phyloP scores from a whole-genome alignment of 1,140 invertebrate genomes.

The Campodea augens region DNA sequence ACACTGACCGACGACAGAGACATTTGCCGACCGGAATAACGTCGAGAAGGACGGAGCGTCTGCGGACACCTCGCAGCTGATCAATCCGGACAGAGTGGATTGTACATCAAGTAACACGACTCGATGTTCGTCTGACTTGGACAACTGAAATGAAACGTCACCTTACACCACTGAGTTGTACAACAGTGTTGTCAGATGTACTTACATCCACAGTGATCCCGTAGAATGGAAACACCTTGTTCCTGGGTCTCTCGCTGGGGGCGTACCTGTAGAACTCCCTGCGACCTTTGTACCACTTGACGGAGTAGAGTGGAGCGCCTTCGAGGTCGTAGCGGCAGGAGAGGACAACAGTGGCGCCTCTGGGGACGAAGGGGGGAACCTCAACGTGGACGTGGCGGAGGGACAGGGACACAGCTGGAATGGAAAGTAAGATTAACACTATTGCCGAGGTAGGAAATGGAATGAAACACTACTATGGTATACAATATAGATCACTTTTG shows the following conservation, averaged over 20 bases:
- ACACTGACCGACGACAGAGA: slow-evolving; percentile 20
- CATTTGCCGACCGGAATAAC: slow-evolving; percentile 13
- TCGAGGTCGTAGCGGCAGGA: slow-evolving; percentile 60
- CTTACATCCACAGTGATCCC: slow-evolving; percentile 38
- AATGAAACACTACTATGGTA: too few relatives aligned
- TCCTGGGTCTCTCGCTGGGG: slow-evolving; percentile 30
- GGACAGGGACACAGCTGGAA: too few relatives aligned
- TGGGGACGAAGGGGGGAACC: slow-evolving; percentile 43
- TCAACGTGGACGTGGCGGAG: too few relatives aligned
- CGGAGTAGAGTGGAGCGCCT: slow-evolving; percentile 52
- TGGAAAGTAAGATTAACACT: too few relatives aligned
- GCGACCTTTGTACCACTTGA: slow-evolving; percentile 65
- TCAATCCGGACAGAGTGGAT: slow-evolving; percentile 19
- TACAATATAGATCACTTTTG: too few relatives aligned
- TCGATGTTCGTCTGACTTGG: neutral
- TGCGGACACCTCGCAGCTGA: slow-evolving; percentile 24
- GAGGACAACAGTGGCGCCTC: slow-evolving; percentile 44
- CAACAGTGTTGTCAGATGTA: slow-evolving; percentile 11
- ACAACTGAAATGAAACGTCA: neutral
- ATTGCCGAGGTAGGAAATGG: too few relatives aligned
- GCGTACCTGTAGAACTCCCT: slow-evolving; percentile 41
- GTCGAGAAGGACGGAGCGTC: slow-evolving; percentile 23
- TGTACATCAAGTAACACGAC: slow-evolving; percentile 15
- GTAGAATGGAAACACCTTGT: slow-evolving; percentile 32
- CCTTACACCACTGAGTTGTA: too few relatives aligned